Percentiles rank a stretch among this genome's conserved stretches.
Evolutionary conservation across 1,140 invertebrate species (phyloP).

Genomic region (Drosophila chauvacae): DNA sequence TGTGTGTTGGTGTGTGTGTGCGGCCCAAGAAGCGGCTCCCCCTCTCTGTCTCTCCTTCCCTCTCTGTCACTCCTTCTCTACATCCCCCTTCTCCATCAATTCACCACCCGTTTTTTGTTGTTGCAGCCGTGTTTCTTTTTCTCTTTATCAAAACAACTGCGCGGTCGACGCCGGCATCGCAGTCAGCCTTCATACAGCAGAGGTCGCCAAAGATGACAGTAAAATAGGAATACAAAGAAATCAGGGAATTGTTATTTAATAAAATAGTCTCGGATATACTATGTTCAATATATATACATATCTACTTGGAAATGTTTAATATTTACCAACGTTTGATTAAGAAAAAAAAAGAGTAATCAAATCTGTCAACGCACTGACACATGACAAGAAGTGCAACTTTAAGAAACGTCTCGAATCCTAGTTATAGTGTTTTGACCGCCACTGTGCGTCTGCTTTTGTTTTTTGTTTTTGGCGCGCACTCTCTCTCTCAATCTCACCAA

Average conservation of each 20-base stretch:
- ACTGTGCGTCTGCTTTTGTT: conserved; percentile 50
- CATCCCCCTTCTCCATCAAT: conserved; percentile 5
- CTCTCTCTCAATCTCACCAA: conserved; percentile 44
- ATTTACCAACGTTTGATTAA: too few species aligned
- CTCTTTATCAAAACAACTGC: conserved; percentile 69
- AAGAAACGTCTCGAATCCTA: background rate
- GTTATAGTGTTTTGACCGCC: background rate
- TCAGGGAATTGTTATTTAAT: background rate
- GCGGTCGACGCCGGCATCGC: conserved; percentile 36
- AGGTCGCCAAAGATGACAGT: background rate
- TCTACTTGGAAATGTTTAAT: background rate
- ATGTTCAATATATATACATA: background rate
- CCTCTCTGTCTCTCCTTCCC: conserved; percentile 1
- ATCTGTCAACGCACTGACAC: too few species aligned
- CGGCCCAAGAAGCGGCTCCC: conserved; percentile 62
- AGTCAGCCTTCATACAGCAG: conserved; percentile 40
- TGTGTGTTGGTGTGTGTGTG: conserved; percentile 71
- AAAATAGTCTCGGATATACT: background rate
- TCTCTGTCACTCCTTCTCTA: conserved; percentile 5
- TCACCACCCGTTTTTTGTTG: conserved; percentile 33
- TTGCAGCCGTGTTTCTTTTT: conserved; percentile 57
- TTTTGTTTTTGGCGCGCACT: conserved; percentile 73
- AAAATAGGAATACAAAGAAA: background rate
- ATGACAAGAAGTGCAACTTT: background rate
- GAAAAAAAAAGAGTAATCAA: background rate